Conservation (phyloP, 64 coral and sea anemone species). For the Platygyra sinensis region DNA sequence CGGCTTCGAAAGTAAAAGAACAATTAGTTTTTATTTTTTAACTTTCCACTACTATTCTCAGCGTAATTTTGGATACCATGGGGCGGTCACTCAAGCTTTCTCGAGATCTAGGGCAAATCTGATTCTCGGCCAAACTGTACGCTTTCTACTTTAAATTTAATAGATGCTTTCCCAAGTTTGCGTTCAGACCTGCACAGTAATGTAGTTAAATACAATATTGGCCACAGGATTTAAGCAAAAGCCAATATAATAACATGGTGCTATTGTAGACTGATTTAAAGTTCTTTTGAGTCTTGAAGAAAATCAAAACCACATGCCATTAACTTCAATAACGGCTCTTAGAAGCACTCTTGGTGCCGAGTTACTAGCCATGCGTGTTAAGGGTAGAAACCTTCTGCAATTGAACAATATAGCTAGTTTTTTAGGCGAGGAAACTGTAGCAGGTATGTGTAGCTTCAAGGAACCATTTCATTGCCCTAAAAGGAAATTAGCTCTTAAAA, state of each 20-base stretch:
- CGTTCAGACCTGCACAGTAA: neutral
- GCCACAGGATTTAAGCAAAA: neutral
- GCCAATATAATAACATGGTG: constrained; percentile 13
- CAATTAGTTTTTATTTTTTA: too few species aligned
- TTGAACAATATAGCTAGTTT: neutral
- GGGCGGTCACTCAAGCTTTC: too few species aligned
- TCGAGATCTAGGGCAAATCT: too few species aligned
- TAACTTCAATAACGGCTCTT: neutral
- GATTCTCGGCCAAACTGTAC: neutral
- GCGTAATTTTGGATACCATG: too few species aligned
- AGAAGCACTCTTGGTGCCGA: neutral
- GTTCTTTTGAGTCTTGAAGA: neutral
- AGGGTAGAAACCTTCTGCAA: neutral
- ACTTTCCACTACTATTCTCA: too few species aligned
- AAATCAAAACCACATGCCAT: neutral
- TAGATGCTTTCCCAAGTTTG: neutral
- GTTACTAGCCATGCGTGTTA: neutral
- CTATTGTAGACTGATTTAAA: neutral
- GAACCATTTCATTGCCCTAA: neutral
- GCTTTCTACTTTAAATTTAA: neutral
- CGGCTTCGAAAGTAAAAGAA: too few species aligned
- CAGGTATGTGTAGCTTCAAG: neutral
- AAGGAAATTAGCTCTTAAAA: neutral
- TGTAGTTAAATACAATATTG: neutral
- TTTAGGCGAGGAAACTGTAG: neutral